These are phyloP conservation scores for Megalopta genalis DNA, from an alignment of 1,140 invertebrate genomes.

Conservation along the genomic window DNA sequence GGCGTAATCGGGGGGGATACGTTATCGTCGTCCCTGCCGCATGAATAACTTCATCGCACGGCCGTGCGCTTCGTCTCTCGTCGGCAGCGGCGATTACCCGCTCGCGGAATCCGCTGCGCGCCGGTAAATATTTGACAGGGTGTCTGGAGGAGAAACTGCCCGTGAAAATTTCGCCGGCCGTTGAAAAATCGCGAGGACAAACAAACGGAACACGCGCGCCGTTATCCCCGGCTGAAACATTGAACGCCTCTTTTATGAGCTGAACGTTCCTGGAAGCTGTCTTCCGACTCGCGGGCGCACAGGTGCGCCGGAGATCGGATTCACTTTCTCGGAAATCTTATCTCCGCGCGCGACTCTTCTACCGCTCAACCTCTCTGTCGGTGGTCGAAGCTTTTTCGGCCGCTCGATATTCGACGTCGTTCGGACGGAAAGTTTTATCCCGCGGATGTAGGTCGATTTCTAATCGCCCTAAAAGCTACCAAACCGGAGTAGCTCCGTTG, in stretches of 20 bases:
- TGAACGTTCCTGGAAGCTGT: too few species aligned
- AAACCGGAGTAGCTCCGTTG: too few species aligned
- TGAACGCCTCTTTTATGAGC: not conserved
- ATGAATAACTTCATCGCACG: constrained; percentile 30
- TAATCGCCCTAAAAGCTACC: too few species aligned
- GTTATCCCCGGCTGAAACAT: not conserved
- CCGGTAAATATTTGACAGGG: constrained; percentile 9
- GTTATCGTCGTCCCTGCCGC: constrained; percentile 43
- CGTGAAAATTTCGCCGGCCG: constrained; percentile 11
- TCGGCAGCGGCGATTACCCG: not conserved
- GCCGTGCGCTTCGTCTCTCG: not conserved
- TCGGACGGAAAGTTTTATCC: too few species aligned
- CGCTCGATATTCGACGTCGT: too few species aligned
- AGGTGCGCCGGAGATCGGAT: too few species aligned
- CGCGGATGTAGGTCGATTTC: too few species aligned
- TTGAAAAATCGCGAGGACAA: not conserved
- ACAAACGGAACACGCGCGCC: not conserved
- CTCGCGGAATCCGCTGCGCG: too few species aligned
- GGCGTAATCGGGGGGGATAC: constrained; percentile 36
- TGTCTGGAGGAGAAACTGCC: not conserved
- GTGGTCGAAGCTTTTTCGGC: too few species aligned
- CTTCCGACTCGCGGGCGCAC: too few species aligned
- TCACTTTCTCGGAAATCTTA: not conserved
- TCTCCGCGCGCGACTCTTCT: too few species aligned
- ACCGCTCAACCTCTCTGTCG: too few species aligned